phyloP scores from a whole-genome alignment of 92 coral and sea anemone species.

The Epizoanthus scotinus region DNA sequence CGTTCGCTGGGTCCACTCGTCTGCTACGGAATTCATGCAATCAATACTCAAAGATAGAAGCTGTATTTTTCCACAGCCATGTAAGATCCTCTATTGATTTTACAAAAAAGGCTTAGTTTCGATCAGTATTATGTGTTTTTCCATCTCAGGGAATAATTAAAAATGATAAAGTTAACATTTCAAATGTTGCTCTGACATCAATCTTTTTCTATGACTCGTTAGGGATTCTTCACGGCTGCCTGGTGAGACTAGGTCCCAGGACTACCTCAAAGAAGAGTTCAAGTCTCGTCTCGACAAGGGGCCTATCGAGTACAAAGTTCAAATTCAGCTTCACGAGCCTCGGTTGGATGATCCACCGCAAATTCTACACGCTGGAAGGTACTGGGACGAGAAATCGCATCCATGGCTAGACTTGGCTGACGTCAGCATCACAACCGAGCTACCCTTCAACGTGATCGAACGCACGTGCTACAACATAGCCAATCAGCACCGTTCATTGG shows the following conservation, averaged over 20 bases:
- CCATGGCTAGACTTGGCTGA: constrained; percentile 74
- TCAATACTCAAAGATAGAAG: too few species aligned
- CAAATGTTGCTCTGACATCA: too few species aligned
- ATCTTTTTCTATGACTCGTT: not conserved
- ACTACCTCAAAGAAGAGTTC: constrained; percentile 62
- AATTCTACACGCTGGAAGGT: constrained; percentile 56
- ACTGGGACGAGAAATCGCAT: constrained; percentile 64
- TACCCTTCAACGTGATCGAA: constrained; percentile 46
- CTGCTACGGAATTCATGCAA: too few species aligned
- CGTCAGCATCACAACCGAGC: constrained; percentile 48
- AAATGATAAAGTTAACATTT: too few species aligned
- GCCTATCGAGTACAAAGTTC: constrained; percentile 59
- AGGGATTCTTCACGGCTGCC: constrained; percentile 38
- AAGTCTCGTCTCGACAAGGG: constrained; percentile 54
- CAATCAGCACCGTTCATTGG: constrained; percentile 50
- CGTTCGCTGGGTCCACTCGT: too few species aligned
- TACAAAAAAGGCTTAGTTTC: too few species aligned
- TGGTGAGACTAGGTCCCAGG: constrained; percentile 53
- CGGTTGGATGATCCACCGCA: constrained; percentile 59
- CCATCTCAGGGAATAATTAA: too few species aligned
- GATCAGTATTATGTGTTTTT: too few species aligned
- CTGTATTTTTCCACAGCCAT: too few species aligned
- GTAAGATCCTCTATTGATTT: too few species aligned
- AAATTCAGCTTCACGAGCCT: constrained; percentile 63
- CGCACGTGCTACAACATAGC: constrained; percentile 43